phyloP scores from a whole-genome alignment of 2,888 invertebrate genomes.

The Arge pagana region DNA sequence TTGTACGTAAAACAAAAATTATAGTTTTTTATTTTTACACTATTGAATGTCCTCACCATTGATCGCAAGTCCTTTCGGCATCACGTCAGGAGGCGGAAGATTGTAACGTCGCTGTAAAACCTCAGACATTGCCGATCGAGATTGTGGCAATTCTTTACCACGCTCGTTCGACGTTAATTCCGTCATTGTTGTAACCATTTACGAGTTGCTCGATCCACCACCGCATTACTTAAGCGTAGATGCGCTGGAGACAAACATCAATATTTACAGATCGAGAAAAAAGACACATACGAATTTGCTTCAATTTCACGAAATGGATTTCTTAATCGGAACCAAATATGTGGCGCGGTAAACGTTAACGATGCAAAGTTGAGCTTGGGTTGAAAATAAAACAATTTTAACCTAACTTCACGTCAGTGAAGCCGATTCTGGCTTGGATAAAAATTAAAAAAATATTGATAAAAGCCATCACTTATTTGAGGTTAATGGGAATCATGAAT shows the following conservation, averaged over 20 bases:
- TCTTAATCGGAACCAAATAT: too few species aligned
- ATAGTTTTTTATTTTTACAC: background rate
- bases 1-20: too few species aligned
- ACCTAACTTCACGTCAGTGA: too few species aligned
- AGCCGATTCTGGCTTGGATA: too few species aligned
- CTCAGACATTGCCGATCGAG: slow-evolving; percentile 52
- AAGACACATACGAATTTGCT: background rate
- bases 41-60: slow-evolving; percentile 48
- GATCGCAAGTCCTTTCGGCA: slow-evolving; percentile 51
- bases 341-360: too few species aligned
- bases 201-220: slow-evolving; percentile 38
- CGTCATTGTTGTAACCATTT: slow-evolving; percentile 48
- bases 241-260: slow-evolving; percentile 31
- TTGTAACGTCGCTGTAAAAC: slow-evolving; percentile 48
- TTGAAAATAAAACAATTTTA: too few species aligned
- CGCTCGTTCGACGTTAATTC: slow-evolving; percentile 49
- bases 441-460: too few species aligned
- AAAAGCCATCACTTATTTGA: too few species aligned
- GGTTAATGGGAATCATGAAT: too few species aligned
- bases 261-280: background rate
- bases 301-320: too few species aligned
- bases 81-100: slow-evolving; percentile 53
- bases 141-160: slow-evolving; percentile 50
- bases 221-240: slow-evolving; percentile 46
- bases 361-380: too few species aligned